These are phyloP conservation scores for Coluber constrictor DNA, from an alignment of 2,797 vertebrate genomes.

Conservation along the genomic window DNA sequence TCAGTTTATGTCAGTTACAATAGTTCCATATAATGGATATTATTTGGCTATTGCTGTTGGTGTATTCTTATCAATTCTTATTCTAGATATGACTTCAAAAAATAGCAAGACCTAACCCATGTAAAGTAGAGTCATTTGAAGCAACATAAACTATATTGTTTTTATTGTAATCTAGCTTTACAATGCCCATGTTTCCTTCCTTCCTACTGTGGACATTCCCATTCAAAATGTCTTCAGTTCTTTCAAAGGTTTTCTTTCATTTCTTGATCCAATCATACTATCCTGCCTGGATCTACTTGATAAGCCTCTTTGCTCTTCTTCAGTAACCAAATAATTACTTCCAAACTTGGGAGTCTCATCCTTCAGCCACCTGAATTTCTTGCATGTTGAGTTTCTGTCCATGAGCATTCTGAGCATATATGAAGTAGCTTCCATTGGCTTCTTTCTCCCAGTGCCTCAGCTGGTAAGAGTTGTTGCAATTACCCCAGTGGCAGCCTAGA, in stretches of 20 bases:
- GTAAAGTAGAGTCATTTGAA: background rate
- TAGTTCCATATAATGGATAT: background rate
- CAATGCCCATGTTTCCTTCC: background rate
- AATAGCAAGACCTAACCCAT: background rate
- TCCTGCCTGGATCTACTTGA: background rate
- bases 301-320: background rate
- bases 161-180: background rate
- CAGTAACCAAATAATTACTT: background rate
- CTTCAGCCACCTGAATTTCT: background rate
- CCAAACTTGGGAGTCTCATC: background rate
- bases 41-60: conserved; percentile 1
- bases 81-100: background rate
- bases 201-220: background rate
- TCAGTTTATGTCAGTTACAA: background rate
- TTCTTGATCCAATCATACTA: background rate
- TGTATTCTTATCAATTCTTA: background rate
- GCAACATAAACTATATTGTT: background rate
- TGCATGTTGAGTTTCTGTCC: background rate
- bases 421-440: background rate
- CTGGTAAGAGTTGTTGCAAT: background rate
- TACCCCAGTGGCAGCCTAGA: background rate
- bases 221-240: background rate
- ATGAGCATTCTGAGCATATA: background rate
- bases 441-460: background rate
- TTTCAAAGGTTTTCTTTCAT: background rate